phyloP scores from a whole-genome alignment of 2,888 invertebrate species.

The Trachelus tabidus region DNA sequence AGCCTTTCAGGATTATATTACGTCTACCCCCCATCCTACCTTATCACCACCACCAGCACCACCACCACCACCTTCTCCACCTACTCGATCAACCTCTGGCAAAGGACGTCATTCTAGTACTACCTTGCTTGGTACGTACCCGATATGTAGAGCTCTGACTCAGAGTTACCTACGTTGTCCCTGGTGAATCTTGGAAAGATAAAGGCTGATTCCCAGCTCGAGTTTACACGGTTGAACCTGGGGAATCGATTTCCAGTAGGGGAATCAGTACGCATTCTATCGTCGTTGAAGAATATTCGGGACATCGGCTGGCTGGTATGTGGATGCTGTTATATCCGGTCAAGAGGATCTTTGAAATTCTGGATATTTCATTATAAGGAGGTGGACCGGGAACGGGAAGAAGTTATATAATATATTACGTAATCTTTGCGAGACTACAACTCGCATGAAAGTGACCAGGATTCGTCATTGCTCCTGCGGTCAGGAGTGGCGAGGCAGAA shows the following conservation, averaged over 20 bases:
- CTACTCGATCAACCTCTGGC: background rate
- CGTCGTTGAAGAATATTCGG: background rate
- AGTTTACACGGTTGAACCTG: background rate
- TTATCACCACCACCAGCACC: background rate
- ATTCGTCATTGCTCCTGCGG: background rate
- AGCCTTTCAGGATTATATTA: background rate
- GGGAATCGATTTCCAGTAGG: background rate
- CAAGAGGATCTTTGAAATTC: background rate
- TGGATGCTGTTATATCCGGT: background rate
- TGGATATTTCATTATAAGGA: background rate
- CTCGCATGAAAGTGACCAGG: constrained; percentile 1
- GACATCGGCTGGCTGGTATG: background rate
- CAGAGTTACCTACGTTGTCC: background rate
- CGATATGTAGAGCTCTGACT: background rate
- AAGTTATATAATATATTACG: background rate
- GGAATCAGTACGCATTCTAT: background rate
- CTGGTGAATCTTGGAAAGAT: background rate
- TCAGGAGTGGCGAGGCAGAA: constrained; percentile 9
- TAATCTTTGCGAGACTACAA: too few relatives aligned
- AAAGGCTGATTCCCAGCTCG: background rate
- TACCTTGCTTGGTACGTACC: background rate
- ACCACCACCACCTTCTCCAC: background rate
- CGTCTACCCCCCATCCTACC: background rate
- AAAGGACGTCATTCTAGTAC: background rate
- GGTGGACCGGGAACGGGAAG: background rate